Evolutionary conservation across 2,797 vertebrate genomes (phyloP).

Genomic region (Esox masquinongy): DNA sequence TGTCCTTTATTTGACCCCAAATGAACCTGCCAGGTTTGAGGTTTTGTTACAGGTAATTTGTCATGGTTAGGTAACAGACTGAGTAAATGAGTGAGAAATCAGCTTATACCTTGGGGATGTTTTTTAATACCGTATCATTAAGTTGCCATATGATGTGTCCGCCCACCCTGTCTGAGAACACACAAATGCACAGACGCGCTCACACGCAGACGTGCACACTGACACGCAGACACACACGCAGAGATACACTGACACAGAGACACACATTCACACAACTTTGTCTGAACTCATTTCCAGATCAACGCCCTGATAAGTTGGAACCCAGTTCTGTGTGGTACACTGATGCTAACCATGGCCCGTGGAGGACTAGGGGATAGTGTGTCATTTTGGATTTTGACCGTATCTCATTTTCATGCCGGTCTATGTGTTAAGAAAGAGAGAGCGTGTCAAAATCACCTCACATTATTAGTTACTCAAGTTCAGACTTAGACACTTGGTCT

Average conservation of each 20-base stretch:
- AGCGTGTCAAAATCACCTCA: conserved; percentile 32
- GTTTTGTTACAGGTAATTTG: conserved; percentile 2
- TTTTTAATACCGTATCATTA: neutral
- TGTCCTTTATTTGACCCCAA: conserved; percentile 1
- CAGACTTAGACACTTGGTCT: conserved; percentile 14
- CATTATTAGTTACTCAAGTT: conserved; percentile 27
- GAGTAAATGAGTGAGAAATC: neutral
- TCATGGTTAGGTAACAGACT: conserved; percentile 8
- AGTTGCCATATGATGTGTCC: neutral
- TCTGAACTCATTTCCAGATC: conserved; percentile 38
- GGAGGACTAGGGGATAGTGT: neutral
- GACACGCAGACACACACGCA: too few species aligned
- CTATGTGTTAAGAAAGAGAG: conserved; percentile 20
- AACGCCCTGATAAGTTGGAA: conserved; percentile 24
- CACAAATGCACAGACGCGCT: too few species aligned
- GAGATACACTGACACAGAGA: too few species aligned
- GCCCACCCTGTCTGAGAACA: neutral
- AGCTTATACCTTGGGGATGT: neutral
- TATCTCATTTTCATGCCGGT: conserved; percentile 41
- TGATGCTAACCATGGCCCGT: neutral
- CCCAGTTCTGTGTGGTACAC: neutral
- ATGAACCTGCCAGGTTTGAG: neutral
- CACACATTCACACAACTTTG: neutral
- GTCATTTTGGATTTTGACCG: conserved; percentile 33
- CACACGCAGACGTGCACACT: too few species aligned